A percentile compares a stretch with the other conserved stretches of the same genome.
Evolutionary conservation across 1,140 invertebrate species (phyloP).

Genomic region (Drosophila fuyamai): DNA sequence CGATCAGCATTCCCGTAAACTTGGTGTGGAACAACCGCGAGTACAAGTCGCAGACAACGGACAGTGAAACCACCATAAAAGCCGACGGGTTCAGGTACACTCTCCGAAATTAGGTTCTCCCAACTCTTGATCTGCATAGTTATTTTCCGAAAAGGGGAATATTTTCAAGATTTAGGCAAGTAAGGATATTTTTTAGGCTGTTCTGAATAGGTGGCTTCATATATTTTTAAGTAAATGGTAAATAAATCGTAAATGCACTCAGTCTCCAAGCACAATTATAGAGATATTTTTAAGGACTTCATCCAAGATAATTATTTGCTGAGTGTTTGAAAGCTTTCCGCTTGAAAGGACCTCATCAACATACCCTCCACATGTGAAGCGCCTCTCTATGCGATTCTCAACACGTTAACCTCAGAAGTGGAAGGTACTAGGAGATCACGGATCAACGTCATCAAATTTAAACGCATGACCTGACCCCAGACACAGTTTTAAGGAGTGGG

Average conservation of each 20-base stretch:
- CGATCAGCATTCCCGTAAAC: constrained; percentile 39
- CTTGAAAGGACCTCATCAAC: not conserved
- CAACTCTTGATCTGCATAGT: not conserved
- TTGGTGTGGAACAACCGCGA: constrained; percentile 58
- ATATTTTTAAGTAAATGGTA: not conserved
- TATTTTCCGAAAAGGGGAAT: not conserved
- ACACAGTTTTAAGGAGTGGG: constrained; percentile 44
- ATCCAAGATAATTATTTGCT: not conserved
- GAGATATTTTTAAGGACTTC: not conserved
- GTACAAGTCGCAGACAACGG: constrained; percentile 38
- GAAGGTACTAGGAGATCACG: constrained; percentile 4
- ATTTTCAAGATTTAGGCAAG: not conserved
- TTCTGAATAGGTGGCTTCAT: not conserved
- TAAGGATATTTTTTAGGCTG: not conserved
- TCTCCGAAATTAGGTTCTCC: constrained; percentile 2
- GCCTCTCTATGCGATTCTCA: constrained; percentile 8
- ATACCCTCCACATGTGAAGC: not conserved
- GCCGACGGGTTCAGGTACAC: constrained; percentile 47
- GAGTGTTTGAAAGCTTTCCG: not conserved
- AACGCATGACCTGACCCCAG: constrained; percentile 39
- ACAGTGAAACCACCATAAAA: constrained; percentile 55
- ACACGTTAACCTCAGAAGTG: not conserved
- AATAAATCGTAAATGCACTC: not conserved
- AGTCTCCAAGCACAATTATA: not conserved
- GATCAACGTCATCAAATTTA: constrained; percentile 46